A percentile compares a stretch with the other conserved stretches of the same genome.
Conservation (phyloP, 2,797 vertebrate species). For the Okamejei kenojei region DNA sequence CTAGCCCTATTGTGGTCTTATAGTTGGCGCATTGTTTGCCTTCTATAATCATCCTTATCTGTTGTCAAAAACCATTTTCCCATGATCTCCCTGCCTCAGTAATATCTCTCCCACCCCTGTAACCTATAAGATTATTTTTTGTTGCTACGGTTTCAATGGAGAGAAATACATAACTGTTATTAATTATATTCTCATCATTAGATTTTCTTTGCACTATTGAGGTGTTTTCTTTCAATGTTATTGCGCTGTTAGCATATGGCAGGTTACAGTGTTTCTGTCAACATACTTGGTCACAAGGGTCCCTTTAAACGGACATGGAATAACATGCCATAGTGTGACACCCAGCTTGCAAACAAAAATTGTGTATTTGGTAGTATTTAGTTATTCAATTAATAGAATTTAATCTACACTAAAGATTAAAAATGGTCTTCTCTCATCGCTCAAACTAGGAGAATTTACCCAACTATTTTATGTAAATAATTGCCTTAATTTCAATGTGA, state of each 20-base stretch:
- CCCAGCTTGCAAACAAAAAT: not conserved
- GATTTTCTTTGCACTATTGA: not conserved
- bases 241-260: not conserved
- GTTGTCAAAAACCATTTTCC: too few species aligned
- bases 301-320: not conserved
- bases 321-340: not conserved
- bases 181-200: not conserved
- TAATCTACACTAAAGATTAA: not conserved
- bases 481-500: not conserved
- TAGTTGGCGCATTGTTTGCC: too few species aligned
- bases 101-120: too few species aligned
- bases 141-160: too few species aligned
- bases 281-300: not conserved
- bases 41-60: too few species aligned
- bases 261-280: not conserved
- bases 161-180: too few species aligned
- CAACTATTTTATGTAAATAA: not conserved
- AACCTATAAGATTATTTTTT: too few species aligned
- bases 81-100: too few species aligned
- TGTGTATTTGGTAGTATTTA: not conserved
- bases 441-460: not conserved
- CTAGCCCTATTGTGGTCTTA: too few species aligned
- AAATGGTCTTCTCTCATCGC: not conserved
- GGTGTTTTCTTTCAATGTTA: constrained; percentile 4
- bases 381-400: not conserved